Evolutionary conservation across 1,140 invertebrate genomes (phyloP), one percentile per base, ranked within the genome.

Genomic region (Calliphora vicina): DNA sequence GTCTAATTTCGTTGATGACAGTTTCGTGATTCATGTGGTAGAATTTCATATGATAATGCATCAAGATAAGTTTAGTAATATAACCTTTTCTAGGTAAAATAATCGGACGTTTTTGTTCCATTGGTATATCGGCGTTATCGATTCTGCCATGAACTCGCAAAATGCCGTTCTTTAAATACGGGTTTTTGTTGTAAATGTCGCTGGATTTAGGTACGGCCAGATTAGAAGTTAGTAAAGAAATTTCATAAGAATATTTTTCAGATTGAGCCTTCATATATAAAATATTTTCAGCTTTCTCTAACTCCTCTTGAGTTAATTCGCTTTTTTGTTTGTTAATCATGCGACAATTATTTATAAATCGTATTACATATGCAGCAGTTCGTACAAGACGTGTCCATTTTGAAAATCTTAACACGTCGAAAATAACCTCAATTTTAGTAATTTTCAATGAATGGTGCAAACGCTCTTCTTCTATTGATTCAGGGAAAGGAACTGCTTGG

Each of bases 1-100:
- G 57, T 20, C 81, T 9, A 42, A 82, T 73, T n/a, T 84, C 83
- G 26, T 82, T 82, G 61, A 82, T 20, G 2, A 80, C 61, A 15
- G 43, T 20, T n/a, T 82, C 61, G 13, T 81, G 27, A 82, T 82
- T 82, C 57, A 42, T 27, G 25, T 78, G n/a, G 43, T 45, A n/a
- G 50, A 4, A 45, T 4, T 45, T 73, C 4, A 3, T 25, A 73
- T 45, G 35, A 23, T 84, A 42, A 25, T 84, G 80, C 9, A 76
- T 23, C 15, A 43, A 27, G n/a, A 82, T 9, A 43, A 35, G n/a
- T 4, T 82, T 71, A 25, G n/a, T n/a, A n/a, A n/a, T n/a, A n/a
- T n/a, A n/a, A n/a, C n/a, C n/a, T n/a, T 42, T 42, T 9, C 35
- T 26, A 35, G 73, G 73, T n/a, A 83, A 23, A n/a, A 83, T 61